A percentile compares a stretch with the other conserved stretches of the same genome.
Conservation (phyloP, 2,113 vertebrate genomes). For the Axis porcinus region DNA sequence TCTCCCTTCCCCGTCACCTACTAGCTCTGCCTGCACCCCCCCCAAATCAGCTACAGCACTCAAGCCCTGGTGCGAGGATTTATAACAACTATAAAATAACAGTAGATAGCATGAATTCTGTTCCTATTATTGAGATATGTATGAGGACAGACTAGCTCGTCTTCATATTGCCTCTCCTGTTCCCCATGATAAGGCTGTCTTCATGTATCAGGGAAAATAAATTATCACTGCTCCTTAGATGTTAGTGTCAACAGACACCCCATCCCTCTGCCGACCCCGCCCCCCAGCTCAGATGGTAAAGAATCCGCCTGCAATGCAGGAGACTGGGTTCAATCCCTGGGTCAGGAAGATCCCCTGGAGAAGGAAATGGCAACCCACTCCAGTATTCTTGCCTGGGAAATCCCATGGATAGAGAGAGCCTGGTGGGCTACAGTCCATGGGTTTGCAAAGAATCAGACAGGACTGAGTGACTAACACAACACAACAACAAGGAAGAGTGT, state of each 20-base stretch:
- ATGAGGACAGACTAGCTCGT: neutral
- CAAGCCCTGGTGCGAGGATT: neutral
- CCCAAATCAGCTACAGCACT: neutral
- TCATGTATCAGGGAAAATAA: neutral
- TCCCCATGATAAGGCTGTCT: neutral
- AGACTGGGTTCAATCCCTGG: neutral
- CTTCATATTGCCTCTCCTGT: neutral
- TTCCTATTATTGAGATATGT: neutral
- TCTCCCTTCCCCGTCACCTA: neutral
- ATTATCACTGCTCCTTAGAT: neutral
- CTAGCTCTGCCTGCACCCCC: neutral
- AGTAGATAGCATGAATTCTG: neutral
- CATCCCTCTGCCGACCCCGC: neutral
- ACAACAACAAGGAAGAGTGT: neutral
- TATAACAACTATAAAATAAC: neutral
- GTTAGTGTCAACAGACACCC: neutral
- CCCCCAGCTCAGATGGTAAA: neutral
- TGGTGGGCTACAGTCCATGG: neutral
- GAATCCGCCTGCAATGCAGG: neutral
- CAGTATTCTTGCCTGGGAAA: neutral
- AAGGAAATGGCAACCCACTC: neutral
- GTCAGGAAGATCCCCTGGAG: neutral
- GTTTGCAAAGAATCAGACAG: neutral
- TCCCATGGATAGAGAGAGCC: neutral
- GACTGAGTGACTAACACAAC: neutral